Percentiles rank a stretch among this genome's conserved stretches.
These are phyloP conservation scores for Caenorhabditis briggsae DNA, from an alignment of 1,140 invertebrate genomes.

Conservation along the genomic window DNA sequence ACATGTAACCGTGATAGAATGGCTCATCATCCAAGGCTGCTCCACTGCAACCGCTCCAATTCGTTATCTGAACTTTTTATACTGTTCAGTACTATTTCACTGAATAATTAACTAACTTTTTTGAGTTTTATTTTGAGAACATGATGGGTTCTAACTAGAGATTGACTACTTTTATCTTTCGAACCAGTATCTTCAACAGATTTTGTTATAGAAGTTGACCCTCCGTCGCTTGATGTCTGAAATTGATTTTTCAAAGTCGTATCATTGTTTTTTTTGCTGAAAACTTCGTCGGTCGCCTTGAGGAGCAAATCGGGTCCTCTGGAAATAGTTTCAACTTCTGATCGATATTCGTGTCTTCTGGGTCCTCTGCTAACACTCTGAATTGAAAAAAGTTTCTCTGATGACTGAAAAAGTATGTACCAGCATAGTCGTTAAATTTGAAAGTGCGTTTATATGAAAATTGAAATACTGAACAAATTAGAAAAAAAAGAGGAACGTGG, in stretches of 20 bases:
- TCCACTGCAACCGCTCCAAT: slow-evolving; percentile 39
- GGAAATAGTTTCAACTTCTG: neutral
- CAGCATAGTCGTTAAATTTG: no score
- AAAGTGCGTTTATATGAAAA: no score
- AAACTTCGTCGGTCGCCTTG: slow-evolving; percentile 4
- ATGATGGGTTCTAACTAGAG: neutral
- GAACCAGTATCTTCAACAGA: slow-evolving; percentile 1
- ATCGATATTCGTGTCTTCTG: neutral
- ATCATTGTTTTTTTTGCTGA: neutral
- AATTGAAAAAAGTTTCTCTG: neutral
- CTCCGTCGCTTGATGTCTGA: slow-evolving; percentile 12
- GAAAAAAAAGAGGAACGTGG: no score
- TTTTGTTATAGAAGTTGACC: neutral
- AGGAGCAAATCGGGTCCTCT: neutral
- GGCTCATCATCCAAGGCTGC: slow-evolving; percentile 54
- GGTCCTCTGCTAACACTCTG: slow-evolving; percentile 7
- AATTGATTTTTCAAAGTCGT: neutral
- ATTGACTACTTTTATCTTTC: slow-evolving; percentile 5
- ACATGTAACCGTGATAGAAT: slow-evolving; percentile 62
- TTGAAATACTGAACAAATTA: no score
- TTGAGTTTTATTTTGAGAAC: slow-evolving; percentile 31
- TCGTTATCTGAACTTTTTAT: slow-evolving; percentile 5
- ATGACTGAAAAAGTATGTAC: no score
- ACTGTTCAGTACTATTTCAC: neutral
- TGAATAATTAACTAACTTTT: neutral